Evolutionary conservation across 2,797 vertebrate species (phyloP), one percentile per base, ranked within the genome.

Genomic region (Sphenopsis melanotis): DNA sequence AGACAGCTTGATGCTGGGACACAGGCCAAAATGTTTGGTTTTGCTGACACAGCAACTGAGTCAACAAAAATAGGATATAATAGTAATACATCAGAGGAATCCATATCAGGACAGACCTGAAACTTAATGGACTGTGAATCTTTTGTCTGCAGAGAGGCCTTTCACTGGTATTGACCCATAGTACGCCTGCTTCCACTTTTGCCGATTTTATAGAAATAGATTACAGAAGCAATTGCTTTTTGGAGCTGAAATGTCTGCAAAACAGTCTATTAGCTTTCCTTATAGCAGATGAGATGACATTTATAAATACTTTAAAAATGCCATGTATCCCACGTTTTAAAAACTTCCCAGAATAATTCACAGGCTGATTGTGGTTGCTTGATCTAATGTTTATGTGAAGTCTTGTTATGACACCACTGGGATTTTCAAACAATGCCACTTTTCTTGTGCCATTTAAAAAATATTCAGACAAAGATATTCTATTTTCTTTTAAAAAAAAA

Each of bases 31-130:
- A 98, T 96, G 97, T 98, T 98, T 98, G 97, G 98, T 98, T 99
- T 98, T 99, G 99, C 99, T 99, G 99, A 99, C 98, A 98, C 96
- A 98, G 98, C 98, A 98, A 98, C 98, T 98, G 98, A 98, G 98
- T 99, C 98, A 99, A 99, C 98, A 99, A 98, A 99, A 99, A 97
- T 95, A 97, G 92, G 89, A 95, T 97, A 97, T 98, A 97, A 98
- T 97, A 98, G 98, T 97, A 98, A 98, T 98, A 98, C 98, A 98
- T 99, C 98, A 98, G 98, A 98, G 98, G 97, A 98, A 98, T 97
- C 97, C 96, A 96, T 98, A 98, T 97, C 98, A 94, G 95, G 97
- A 97, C 96, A 98, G 97, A 98, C 98, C 98, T 97, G 97, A 97
- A 97, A 96, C 97, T 97, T 98, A 98, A 98, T 98, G 97, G 97